Evolutionary conservation across 64 coral and sea anemone species (phyloP).

Genomic region (Cladopsammia gracilis): DNA sequence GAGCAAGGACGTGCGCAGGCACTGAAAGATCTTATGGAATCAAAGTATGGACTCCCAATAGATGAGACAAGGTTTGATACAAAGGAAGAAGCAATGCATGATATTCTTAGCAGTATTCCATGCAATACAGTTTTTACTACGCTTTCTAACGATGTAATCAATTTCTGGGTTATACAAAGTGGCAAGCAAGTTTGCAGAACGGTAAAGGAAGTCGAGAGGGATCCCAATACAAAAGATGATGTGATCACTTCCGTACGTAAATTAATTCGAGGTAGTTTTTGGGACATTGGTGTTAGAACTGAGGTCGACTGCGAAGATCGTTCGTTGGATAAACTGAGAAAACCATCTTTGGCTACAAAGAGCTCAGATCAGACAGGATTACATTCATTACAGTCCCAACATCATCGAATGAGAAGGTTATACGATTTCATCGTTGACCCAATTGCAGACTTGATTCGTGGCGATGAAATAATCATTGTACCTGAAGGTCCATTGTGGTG

Average conservation of each 20-base stretch:
- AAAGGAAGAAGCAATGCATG: not conserved
- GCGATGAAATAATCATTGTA: not conserved
- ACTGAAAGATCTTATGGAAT: not conserved
- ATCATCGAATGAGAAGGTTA: not conserved
- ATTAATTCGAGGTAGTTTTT: not conserved
- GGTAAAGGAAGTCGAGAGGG: no score
- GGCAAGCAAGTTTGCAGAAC: not conserved
- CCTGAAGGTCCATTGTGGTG: not conserved
- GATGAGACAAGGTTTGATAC: no score
- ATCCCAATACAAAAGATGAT: not conserved
- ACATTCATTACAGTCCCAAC: not conserved
- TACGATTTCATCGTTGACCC: not conserved
- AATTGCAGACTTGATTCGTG: not conserved
- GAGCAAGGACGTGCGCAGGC: not conserved
- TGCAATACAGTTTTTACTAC: not conserved
- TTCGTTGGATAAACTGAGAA: not conserved
- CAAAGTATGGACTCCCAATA: not conserved
- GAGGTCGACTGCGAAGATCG: not conserved
- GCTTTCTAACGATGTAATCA: not conserved
- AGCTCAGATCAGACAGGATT: not conserved
- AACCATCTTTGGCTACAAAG: not conserved
- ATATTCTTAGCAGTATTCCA: not conserved
- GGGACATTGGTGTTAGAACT: not conserved
- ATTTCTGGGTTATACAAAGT: not conserved
- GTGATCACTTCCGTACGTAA: not conserved